Conservation (phyloP, 1,140 invertebrate genomes). For the Heliconius melpomene region DNA sequence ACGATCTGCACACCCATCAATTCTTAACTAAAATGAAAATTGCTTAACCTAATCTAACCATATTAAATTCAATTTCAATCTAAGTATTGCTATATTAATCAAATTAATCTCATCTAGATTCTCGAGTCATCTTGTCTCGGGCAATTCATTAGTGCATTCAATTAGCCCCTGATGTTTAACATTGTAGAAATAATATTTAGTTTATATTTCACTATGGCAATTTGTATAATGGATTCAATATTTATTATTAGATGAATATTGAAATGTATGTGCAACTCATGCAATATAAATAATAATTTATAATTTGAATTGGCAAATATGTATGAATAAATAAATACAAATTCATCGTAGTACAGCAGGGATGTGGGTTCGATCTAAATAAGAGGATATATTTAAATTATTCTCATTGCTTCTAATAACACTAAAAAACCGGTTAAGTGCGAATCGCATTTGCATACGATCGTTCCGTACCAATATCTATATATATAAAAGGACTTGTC, state of each 20-base stretch:
- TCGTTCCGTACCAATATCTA: no score
- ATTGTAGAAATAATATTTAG: conserved; percentile 5
- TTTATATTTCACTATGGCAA: not conserved
- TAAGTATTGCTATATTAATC: not conserved
- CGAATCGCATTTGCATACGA: no score
- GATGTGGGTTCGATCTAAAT: no score
- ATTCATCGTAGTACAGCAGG: no score
- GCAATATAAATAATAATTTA: not conserved
- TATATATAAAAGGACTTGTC: no score
- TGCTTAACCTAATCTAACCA: not conserved
- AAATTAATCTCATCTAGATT: not conserved
- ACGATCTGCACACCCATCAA: not conserved
- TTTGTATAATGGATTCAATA: not conserved
- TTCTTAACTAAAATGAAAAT: not conserved
- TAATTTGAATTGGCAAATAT: not conserved
- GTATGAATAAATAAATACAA: no score
- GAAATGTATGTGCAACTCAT: not conserved
- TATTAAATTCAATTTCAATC: not conserved
- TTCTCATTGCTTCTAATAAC: no score
- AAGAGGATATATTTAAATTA: no score
- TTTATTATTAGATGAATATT: not conserved
- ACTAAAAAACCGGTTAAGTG: no score
- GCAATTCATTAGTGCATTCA: not conserved
- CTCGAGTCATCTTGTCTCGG: not conserved
- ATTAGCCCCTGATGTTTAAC: not conserved